Evolutionary conservation across 2,888 invertebrate genomes (phyloP).

Genomic region (Biston betularia): DNA sequence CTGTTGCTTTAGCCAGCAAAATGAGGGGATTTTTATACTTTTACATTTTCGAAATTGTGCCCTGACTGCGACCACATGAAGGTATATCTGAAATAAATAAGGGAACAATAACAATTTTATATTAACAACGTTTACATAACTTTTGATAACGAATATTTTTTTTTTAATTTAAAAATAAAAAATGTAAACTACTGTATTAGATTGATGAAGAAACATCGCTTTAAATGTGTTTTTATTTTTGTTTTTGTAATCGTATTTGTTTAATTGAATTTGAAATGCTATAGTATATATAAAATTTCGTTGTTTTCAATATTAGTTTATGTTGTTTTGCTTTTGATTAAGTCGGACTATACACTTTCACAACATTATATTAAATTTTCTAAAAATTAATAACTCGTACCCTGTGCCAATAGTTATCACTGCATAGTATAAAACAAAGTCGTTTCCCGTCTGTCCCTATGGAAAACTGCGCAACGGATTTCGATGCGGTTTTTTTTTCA

Average conservation of each 20-base stretch:
- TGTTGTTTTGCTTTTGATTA: no score
- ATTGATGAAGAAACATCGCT: not conserved
- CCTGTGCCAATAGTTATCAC: no score
- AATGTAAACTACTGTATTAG: not conserved
- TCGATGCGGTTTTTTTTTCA: no score
- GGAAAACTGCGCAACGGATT: no score
- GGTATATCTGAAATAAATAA: constrained; percentile 32
- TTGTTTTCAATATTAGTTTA: not conserved
- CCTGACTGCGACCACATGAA: constrained; percentile 40
- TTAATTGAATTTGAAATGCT: not conserved
- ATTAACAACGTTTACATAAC: no score
- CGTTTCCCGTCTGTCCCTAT: no score
- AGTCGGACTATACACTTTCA: no score
- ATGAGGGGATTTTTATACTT: constrained; percentile 13
- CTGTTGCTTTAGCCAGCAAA: constrained; percentile 3
- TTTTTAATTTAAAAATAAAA: no score
- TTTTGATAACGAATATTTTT: not conserved
- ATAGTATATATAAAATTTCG: not conserved
- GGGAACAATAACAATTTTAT: not conserved
- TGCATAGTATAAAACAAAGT: no score
- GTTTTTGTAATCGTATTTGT: not conserved
- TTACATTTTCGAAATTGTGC: constrained; percentile 19
- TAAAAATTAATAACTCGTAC: no score
- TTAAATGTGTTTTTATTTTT: not conserved
- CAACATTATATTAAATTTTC: no score